Percentiles rank a stretch among this genome's conserved stretches.
These are phyloP conservation scores for Hyperoplus lanceolatus DNA, from an alignment of 2,797 vertebrate species.

Conservation along the genomic window DNA sequence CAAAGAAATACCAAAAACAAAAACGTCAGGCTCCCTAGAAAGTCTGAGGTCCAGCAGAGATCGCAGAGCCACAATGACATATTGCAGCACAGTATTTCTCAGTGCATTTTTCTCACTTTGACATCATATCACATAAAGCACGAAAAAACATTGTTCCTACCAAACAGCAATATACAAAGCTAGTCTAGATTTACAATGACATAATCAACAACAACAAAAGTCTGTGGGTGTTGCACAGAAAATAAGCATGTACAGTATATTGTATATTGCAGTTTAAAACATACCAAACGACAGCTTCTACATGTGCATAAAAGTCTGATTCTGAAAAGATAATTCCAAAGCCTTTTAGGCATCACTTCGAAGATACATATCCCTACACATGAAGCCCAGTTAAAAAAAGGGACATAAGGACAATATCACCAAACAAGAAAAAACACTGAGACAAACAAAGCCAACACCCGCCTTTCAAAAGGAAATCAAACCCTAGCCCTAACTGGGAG, in stretches of 20 bases:
- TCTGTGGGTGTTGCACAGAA: conserved; percentile 63
- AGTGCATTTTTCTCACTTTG: conserved; percentile 80
- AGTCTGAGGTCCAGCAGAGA: conserved; percentile 61
- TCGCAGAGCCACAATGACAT: conserved; percentile 69
- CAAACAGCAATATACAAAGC: conserved; percentile 75
- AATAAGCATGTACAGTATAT: conserved; percentile 67
- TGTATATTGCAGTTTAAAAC: conserved; percentile 70
- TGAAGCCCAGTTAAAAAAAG: conserved; percentile 38
- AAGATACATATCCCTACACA: conserved; percentile 55
- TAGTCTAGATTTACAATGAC: conserved; percentile 66
- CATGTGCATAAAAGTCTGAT: conserved; percentile 73
- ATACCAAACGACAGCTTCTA: conserved; percentile 73
- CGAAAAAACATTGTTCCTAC: conserved; percentile 72
- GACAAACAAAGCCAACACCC: conserved; percentile 44
- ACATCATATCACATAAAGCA: conserved; percentile 81
- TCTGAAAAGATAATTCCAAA: conserved; percentile 55
- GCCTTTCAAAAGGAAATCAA: conserved; percentile 30
- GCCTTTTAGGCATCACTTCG: conserved; percentile 63
- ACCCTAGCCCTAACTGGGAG: conserved; percentile 16
- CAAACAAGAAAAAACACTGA: conserved; percentile 42
- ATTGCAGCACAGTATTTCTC: conserved; percentile 72
- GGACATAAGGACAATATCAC: conserved; percentile 61
- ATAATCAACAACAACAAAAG: conserved; percentile 42
- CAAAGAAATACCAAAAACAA: conserved; percentile 43
- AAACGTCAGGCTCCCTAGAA: conserved; percentile 54